These are phyloP conservation scores for Onychomys arenicola DNA, from an alignment of 2,797 vertebrate species.

Conservation along the genomic window DNA sequence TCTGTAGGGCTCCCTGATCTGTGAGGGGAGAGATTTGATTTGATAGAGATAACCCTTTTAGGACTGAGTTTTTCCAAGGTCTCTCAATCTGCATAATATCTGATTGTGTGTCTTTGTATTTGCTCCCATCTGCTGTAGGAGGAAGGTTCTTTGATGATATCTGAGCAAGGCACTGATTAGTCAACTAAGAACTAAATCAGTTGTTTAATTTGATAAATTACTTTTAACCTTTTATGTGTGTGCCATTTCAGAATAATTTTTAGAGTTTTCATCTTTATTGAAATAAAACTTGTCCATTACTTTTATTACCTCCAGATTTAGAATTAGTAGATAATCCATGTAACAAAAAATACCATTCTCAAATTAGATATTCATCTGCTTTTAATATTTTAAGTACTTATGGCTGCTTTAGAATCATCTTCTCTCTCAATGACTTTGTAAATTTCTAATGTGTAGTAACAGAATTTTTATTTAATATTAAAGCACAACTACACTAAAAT, in stretches of 20 bases:
- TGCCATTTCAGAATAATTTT: not conserved
- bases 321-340: not conserved
- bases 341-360: conserved; percentile 1
- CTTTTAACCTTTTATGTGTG: not conserved
- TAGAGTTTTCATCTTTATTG: not conserved
- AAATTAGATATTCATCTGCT: not conserved
- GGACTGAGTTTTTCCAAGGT: not conserved
- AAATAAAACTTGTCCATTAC: not conserved
- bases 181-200: not conserved
- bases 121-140: not conserved
- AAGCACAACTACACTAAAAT: not conserved
- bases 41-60: too few species aligned
- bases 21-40: too few species aligned
- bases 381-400: not conserved
- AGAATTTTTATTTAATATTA: not conserved
- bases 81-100: not conserved
- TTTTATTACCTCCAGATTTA: not conserved
- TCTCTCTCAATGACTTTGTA: not conserved
- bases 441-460: not conserved
- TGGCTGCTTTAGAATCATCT: not conserved
- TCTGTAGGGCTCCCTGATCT: not conserved
- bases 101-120: not conserved
- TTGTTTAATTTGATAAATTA: not conserved
- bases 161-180: not conserved
- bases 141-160: not conserved